Conservation (phyloP, 2,888 invertebrate species). For the Drosophila antonietae region DNA sequence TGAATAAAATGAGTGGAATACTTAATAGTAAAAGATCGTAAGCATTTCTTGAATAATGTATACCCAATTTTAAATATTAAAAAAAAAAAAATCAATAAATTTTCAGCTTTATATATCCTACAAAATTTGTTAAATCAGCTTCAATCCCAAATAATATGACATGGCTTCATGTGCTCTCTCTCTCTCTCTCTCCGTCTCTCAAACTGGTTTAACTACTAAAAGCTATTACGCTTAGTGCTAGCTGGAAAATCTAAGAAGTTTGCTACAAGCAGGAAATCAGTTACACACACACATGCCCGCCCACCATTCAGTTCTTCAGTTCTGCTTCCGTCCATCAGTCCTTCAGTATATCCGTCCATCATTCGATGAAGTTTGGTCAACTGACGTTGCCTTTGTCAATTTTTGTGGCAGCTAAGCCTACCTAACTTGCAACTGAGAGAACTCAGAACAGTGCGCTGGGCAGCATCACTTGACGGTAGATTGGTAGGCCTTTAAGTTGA, state of each 20-base stretch:
- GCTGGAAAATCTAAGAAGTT: constrained; percentile 17
- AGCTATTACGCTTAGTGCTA: constrained; percentile 14
- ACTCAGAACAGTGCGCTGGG: constrained; percentile 5
- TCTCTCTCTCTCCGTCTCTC: no score
- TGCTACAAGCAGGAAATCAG: constrained; percentile 10
- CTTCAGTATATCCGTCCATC: constrained; percentile 1
- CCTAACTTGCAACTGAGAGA: constrained; percentile 36
- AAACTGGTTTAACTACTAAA: constrained; percentile 9
- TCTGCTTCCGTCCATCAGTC: neutral
- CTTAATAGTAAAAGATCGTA: no score
- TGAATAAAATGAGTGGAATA: no score
- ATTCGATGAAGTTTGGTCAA: constrained; percentile 21
- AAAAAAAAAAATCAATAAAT: neutral
- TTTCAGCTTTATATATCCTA: neutral
- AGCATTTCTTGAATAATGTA: no score
- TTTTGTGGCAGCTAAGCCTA: constrained; percentile 49
- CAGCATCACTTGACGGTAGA: neutral
- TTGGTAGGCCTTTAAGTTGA: constrained; percentile 17
- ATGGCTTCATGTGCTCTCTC: neutral
- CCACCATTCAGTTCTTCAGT: constrained; percentile 11
- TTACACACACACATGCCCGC: neutral
- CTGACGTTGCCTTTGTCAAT: constrained; percentile 44
- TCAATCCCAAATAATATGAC: neutral
- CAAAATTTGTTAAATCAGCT: neutral
- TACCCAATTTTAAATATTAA: no score